Evolutionary conservation across 2,888 invertebrate species (phyloP).

Genomic region (Cinara cedri): DNA sequence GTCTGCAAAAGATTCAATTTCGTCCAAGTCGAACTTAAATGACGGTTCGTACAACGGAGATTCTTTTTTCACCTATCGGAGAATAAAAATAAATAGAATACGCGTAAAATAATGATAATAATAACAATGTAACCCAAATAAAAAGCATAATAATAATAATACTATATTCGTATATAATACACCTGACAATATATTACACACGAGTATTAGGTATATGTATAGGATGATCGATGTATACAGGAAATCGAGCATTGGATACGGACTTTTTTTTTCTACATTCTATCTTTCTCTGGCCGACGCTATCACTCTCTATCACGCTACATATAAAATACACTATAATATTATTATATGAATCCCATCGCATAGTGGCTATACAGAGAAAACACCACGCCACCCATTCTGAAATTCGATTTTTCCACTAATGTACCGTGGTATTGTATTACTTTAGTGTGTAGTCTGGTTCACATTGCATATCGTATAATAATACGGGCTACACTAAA

Average conservation of each 20-base stretch:
- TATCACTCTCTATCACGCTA: slow-evolving; percentile 52
- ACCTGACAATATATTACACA: slow-evolving; percentile 48
- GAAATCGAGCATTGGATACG: slow-evolving; percentile 55
- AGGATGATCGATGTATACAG: slow-evolving; percentile 55
- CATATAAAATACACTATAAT: slow-evolving; percentile 29
- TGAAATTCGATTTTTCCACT: slow-evolving; percentile 54
- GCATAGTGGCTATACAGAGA: slow-evolving; percentile 5
- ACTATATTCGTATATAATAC: neutral
- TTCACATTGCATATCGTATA: slow-evolving; percentile 27
- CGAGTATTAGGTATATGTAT: slow-evolving; percentile 14
- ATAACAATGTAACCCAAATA: slow-evolving; percentile 46
- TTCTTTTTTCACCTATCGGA: slow-evolving; percentile 45
- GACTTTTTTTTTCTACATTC: slow-evolving; percentile 47
- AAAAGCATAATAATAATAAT: slow-evolving; percentile 26
- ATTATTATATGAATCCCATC: slow-evolving; percentile 35
- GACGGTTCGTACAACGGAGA: slow-evolving; percentile 48
- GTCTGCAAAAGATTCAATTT: slow-evolving; percentile 24
- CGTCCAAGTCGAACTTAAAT: slow-evolving; percentile 42
- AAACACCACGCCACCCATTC: slow-evolving; percentile 53
- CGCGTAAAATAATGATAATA: slow-evolving; percentile 51
- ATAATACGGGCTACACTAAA: no score
- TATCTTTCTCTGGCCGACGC: slow-evolving; percentile 45
- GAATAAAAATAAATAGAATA: slow-evolving; percentile 34
- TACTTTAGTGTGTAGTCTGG: slow-evolving; percentile 32
- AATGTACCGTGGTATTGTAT: slow-evolving; percentile 46